Evolutionary conservation across 2,797 vertebrate genomes (phyloP).

Genomic region (Bovichtus diacanthus): DNA sequence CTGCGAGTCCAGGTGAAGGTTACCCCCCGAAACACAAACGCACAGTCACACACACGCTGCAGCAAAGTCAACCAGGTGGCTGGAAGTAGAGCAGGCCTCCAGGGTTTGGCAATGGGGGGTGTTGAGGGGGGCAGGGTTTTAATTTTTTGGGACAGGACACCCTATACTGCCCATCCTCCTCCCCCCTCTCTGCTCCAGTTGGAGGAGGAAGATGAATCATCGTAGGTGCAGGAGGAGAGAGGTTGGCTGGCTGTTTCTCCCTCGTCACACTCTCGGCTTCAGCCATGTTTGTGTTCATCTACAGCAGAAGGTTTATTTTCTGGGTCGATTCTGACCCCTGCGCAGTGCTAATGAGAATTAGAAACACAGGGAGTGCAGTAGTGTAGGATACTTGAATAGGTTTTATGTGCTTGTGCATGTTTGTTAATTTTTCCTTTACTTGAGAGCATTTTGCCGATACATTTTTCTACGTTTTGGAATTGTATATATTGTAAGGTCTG

Average conservation of each 20-base stretch:
- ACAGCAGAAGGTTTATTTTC: constrained; percentile 45
- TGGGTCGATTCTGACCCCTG: constrained; percentile 36
- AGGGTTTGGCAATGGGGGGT: constrained; percentile 65
- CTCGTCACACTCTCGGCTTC: constrained; percentile 35
- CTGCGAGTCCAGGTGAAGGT: constrained; percentile 62
- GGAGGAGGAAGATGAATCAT: constrained; percentile 79
- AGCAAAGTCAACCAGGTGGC: constrained; percentile 82
- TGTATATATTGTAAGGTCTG: background rate
- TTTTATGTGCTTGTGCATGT: background rate
- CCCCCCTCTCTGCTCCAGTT: constrained; percentile 72
- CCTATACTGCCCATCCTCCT: constrained; percentile 55
- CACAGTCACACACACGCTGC: constrained; percentile 29
- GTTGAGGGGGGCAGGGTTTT: constrained; percentile 29
- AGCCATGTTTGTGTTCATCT: constrained; percentile 49
- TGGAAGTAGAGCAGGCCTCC: constrained; percentile 82
- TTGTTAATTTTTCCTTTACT: background rate
- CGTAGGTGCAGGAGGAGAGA: constrained; percentile 61
- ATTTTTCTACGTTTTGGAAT: background rate
- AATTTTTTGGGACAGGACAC: constrained; percentile 67
- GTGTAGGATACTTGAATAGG: background rate
- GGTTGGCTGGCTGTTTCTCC: constrained; percentile 53
- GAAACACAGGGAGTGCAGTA: background rate
- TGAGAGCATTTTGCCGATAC: background rate
- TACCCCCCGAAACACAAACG: constrained; percentile 13
- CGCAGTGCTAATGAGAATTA: constrained; percentile 4